A percentile compares a stretch with the other conserved stretches of the same genome.
phyloP scores from a whole-genome alignment of 2,888 invertebrate species.

The Eupelmus urozonus region DNA sequence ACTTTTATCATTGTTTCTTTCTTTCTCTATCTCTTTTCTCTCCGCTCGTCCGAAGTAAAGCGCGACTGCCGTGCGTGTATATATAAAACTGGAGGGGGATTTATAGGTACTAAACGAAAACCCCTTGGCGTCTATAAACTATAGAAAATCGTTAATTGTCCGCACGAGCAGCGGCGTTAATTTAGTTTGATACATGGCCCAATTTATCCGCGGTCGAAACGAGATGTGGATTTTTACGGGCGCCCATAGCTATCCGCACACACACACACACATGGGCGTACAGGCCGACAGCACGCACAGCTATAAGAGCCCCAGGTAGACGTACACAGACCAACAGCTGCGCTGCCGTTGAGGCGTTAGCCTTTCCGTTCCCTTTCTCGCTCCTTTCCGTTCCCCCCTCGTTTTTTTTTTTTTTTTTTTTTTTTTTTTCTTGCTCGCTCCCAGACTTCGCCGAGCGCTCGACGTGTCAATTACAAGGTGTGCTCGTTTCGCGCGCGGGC shows the following conservation, averaged over 20 bases:
- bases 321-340: conserved; percentile 14
- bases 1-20: conserved; percentile 28
- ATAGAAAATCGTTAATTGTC: conserved; percentile 75
- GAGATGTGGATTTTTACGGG: conserved; percentile 30
- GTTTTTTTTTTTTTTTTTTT: too few species aligned
- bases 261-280: not conserved
- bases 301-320: conserved; percentile 5
- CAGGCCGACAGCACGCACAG: not conserved
- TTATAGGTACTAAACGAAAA: conserved; percentile 71
- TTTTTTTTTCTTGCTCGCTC: too few species aligned
- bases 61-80: not conserved
- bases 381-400: not conserved
- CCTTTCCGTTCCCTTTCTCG: too few species aligned
- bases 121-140: conserved; percentile 70
- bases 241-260: too few species aligned
- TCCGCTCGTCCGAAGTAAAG: too few species aligned
- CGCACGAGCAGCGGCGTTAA: conserved; percentile 68
- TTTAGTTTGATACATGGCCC: conserved; percentile 70
- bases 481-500: conserved; percentile 5
- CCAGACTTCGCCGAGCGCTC: not conserved
- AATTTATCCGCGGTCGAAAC: conserved; percentile 66
- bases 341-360: too few species aligned
- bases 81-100: conserved; percentile 62
- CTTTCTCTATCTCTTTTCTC: not conserved
- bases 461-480: conserved; percentile 23